Evolutionary conservation across 2,888 invertebrate species (phyloP).

Genomic region (Mycogona germanica): DNA sequence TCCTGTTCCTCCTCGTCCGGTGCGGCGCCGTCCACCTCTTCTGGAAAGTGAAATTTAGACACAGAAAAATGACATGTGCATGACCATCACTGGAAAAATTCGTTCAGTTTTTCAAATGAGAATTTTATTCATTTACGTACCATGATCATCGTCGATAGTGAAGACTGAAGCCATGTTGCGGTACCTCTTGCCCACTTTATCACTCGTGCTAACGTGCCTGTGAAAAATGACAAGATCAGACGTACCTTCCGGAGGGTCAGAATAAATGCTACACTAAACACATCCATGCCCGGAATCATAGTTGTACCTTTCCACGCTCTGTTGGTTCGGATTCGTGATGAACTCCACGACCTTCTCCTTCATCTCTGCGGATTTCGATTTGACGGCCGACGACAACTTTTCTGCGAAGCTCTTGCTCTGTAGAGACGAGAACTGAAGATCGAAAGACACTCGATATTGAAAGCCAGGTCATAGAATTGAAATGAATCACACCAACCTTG

Average conservation of each 20-base stretch:
- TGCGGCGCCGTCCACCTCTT: conserved; percentile 22
- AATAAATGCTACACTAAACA: not conserved
- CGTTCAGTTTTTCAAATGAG: not conserved
- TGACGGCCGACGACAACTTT: conserved; percentile 51
- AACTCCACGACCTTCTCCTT: conserved; percentile 86
- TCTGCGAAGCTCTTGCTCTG: conserved; percentile 25
- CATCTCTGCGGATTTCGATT: conserved; percentile 78
- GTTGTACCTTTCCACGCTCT: conserved; percentile 45
- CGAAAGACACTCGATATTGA: not conserved
- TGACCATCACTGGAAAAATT: not conserved
- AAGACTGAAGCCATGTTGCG: conserved; percentile 85
- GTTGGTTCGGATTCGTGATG: conserved; percentile 67
- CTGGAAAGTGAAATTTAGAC: conserved; percentile 27
- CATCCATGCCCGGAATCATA: not conserved
- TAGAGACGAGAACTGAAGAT: too few species aligned
- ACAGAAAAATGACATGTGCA: not conserved
- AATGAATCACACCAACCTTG: not conserved
- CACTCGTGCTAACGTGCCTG: conserved; percentile 66
- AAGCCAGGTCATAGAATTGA: too few species aligned
- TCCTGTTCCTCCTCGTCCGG: conserved; percentile 49
- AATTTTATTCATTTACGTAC: conserved; percentile 32
- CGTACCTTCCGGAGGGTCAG: not conserved
- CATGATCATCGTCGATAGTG: conserved; percentile 81
- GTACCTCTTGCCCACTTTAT: conserved; percentile 72
- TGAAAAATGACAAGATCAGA: not conserved